Base-by-base conservation (phyloP, 64 coral and sea anemone species). In the Trachythela sp. region DNA sequence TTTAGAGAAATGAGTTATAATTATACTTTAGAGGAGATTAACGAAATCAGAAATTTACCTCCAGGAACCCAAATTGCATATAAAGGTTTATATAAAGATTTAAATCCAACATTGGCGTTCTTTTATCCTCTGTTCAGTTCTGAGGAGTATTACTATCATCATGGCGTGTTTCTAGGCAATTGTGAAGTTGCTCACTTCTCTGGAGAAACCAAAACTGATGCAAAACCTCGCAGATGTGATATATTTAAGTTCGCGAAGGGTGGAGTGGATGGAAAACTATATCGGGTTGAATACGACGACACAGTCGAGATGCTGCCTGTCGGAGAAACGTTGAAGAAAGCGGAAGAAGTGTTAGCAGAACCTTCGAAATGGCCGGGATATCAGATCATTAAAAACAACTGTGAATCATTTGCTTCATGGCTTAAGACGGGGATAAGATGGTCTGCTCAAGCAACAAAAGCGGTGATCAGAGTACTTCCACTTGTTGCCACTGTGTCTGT, bases 351-450 rank as follows among this genome's bases (percentile, higher is more conserved):
- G 17, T 59, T 91, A 39, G 29, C 86, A 9, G 32, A 37, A 11
- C 36, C 37, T 60, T 59, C 76, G 4, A 39, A 20, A 39, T 90
- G 89, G 89, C 89, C 89, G 32, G 89, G 80, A 17, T 90, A 84
- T 58, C 9, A 90, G 10, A 9, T 90, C 14, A 40, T 85, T 15
- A 38, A 40, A 50, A 90, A 90, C 83, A 90, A 90, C 89, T 90
- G 89, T 39, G 89, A 90, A 39, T 40, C 41, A 26, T 90, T 84
- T 85, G 89, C 89, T 24, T 58, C 41, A 18, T 84, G 37, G n/a
- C 77, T 90, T n/a, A 84, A 84, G 80, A 90, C 89, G 22, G 89
- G 89, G 58, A n/a, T 54, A 60, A 13, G 13, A 22, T 24, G 15
- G 26, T 84, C 89, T 38, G 54, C 83, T 10, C 89, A 90, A 56